Base-by-base conservation (phyloP, 2,797 vertebrate genomes). In the Centroberyx gerrardi region DNA sequence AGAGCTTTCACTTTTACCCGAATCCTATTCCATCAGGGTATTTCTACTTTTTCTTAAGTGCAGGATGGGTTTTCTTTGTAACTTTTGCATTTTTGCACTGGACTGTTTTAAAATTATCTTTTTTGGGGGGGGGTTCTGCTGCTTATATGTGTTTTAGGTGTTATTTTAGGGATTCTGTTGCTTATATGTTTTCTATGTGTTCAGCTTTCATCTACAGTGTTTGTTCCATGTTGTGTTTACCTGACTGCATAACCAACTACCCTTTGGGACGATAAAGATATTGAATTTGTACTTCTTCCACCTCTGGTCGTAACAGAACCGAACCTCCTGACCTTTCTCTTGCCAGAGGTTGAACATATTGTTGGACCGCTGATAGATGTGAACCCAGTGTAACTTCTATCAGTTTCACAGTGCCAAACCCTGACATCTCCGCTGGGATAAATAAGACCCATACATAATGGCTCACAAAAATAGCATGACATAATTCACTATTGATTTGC, bases 401-500 rank as follows among this genome's bases (percentile, higher is more conserved):
- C 64, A 8, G 46, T 60, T 78, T 64, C 51, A 22, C 27, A 33
- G 54, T 55, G 6, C 60, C 56, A 3, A 59, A 51, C 29, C 13
- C 62, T 48, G 7, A 79, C 78, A 60, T 75, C 60, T 84, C 81
- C 62, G 14, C 74, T 51, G 74, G 80, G 88, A 88, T 84, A 90
- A 94, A 93, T 87, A 88, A 91, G 74, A 76, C 62, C 82, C 75
- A 33, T 81, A 80, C 78, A 89, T 91, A 91, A 94, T 76, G 69
- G 81, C 87, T 81, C 65, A 72, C 87, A 90, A 88, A 94, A 94
- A 93, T 87, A 92, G 91, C 87, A 74, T 72, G 82, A 94, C 89
- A 93, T 94, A 91, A 94, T 93, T 94, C 91, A 89, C 67, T 94
- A 95, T 95, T 90, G 94, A 95, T 94, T 55, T 72, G 55, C 87